Conservation (phyloP, 1,140 invertebrate genomes). For the Semibalanus balanoides region DNA sequence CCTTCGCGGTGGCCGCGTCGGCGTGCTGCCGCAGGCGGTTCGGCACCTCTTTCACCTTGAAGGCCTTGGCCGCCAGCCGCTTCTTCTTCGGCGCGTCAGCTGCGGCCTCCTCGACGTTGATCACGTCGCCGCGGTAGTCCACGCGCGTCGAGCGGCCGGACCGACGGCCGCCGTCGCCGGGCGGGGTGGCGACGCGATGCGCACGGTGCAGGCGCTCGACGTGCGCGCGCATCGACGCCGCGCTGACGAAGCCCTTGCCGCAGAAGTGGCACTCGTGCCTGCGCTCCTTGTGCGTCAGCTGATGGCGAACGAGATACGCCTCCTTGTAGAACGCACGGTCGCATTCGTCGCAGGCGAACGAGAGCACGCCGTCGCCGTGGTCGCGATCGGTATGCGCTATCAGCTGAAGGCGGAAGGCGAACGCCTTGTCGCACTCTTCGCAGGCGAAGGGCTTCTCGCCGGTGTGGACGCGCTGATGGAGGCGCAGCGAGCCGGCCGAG, state of each 20-base stretch:
- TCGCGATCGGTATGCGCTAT: background rate
- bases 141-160: background rate
- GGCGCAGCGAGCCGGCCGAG: background rate
- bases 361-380: background rate
- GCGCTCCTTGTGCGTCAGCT: background rate
- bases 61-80: too few relatives aligned
- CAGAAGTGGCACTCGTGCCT: conserved; percentile 15
- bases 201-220: conserved; percentile 15
- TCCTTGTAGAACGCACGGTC: background rate
- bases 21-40: background rate
- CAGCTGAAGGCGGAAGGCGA: background rate
- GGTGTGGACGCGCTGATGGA: background rate
- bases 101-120: background rate
- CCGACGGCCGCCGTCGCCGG: background rate
- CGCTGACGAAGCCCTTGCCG: conserved; percentile 15
- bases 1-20: too few relatives aligned
- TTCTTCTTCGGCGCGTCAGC: background rate
- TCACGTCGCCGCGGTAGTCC: background rate
- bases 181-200: background rate
- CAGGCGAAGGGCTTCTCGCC: background rate
- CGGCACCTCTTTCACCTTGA: background rate
- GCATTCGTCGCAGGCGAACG: background rate
- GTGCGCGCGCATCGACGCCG: conserved; percentile 16
- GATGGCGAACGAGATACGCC: background rate
- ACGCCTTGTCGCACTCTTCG: background rate